These are phyloP conservation scores for Arbacia lixula DNA, from an alignment of 53 echinoderm and acorn worm genomes.

Conservation along the genomic window DNA sequence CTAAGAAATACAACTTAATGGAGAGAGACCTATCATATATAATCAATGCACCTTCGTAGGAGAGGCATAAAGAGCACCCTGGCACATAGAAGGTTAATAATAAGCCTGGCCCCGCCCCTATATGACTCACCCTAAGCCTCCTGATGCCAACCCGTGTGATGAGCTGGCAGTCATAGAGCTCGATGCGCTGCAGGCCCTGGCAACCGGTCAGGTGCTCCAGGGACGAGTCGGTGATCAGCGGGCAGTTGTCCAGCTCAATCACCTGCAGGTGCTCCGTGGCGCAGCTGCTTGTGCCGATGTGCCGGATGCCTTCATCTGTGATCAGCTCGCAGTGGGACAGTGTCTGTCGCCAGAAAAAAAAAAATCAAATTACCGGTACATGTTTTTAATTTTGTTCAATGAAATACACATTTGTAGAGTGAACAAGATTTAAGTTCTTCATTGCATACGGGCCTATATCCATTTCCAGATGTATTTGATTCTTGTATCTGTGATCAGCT, in stretches of 20 bases:
- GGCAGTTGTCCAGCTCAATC: slow-evolving; percentile 99
- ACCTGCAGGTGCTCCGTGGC: slow-evolving; percentile 97
- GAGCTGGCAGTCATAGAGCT: slow-evolving; percentile 98
- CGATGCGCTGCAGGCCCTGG: slow-evolving; percentile 89
- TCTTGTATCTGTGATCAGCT: slow-evolving; percentile 92
- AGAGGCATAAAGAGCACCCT: too few species aligned
- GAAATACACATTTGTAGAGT: too few species aligned
- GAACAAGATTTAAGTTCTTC: too few species aligned
- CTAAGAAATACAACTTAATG: too few species aligned
- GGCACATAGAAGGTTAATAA: too few species aligned
- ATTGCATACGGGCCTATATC: too few species aligned
- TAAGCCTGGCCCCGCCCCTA: too few species aligned
- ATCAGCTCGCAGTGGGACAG: slow-evolving; percentile 99
- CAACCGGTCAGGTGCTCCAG: slow-evolving; percentile 97
- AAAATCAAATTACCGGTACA: not conserved
- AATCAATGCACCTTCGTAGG: too few species aligned
- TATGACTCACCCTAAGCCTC: slow-evolving; percentile 86
- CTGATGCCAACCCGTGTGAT: slow-evolving; percentile 95
- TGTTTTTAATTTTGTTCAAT: too few species aligned
- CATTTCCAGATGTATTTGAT: slow-evolving; percentile 88
- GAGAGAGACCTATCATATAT: too few species aligned
- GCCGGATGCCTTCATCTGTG: slow-evolving; percentile 97
- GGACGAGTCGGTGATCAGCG: slow-evolving; percentile 94
- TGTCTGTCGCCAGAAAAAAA: slow-evolving; percentile 58
- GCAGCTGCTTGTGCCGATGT: slow-evolving; percentile 94